Base-by-base conservation (phyloP, 2,113 vertebrate genomes). In the Speoplatyrhinus poulsoni region DNA sequence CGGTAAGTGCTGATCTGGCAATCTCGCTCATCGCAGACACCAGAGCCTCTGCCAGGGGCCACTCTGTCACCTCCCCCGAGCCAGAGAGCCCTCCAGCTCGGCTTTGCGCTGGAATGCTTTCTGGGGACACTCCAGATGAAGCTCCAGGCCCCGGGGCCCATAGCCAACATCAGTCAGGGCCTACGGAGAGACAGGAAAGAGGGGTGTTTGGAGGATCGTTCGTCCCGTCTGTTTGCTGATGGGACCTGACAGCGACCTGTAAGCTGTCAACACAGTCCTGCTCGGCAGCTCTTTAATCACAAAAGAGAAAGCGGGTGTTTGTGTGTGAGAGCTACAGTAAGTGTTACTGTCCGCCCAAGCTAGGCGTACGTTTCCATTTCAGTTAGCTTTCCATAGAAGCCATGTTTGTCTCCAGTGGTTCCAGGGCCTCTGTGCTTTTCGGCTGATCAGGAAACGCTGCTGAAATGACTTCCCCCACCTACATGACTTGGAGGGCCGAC, bases 201-300 rank as follows among this genome's bases (percentile, higher is more conserved):
- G n/a, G 67, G 54, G 60, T 65, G 66, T 12, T 48, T 36, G 63
- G 81, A 77, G 62, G 54, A 60, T 70, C 65, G 47, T 50, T 33
- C 12, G 60, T 73, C 65, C 26, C 53, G 69, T 76, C 75, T 79
- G 48, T 73, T 78, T 50, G 62, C 1, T 82, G 76, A 86, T 83
- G 57, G 73, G 65, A 70, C 26, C 66, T 71, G 86, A 83, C 85
- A 80, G 72, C 54, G 54, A 65, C 75, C 82, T 79, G 75, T 70
- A 70, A 65, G 12, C 73, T 83, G 79, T 85, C 81, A 83, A 63
- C 26, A 17, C 81, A 80, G 73, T 82, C 68, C 69, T 75, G 65
- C 67, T 68, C 75, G 79, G 79, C 82, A 79, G 71, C 69, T 76
- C 70, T 60, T 77, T 81, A 83, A 81, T 85, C 82, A 71, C 75